Base-by-base conservation (phyloP, 1,140 invertebrate species). In the Temnothorax nylanderi region DNA sequence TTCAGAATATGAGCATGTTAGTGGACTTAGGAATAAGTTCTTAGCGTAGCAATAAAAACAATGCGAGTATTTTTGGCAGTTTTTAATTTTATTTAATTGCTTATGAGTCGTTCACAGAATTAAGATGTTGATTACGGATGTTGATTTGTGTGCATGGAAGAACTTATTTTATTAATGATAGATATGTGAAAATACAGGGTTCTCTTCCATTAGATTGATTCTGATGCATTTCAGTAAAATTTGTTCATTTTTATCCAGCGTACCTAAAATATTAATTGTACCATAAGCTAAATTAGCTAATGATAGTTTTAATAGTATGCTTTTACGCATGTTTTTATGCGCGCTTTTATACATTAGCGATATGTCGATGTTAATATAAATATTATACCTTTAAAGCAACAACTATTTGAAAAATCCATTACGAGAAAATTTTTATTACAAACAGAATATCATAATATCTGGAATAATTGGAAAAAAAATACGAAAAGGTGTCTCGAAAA, bases 1-100 rank as follows among this genome's bases (percentile, higher is more conserved):
- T 49, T 60, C 58, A 69, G 69, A 84, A 74, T 82, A 82, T 21
- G 26, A n/a, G 78, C 58, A 82, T 60, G 18, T 37, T 41, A 44
- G 13, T 18, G 32, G 54, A 75, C 41, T 37, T 34, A 41, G 5
- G 8, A 75, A 37, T 60, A 21, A 37, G 32, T 34, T 47, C 44
- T 74, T 60, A 13, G 11, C 18, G 21, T 32, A 54, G 37, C 8
- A 18, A 51, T 5, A 69, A 3, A 13, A 69, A 56, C 62, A 49
- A 21, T 2, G n/a, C 54, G 6, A 47, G 3, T 51, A 34, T 32
- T 32, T 32, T 1, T 26, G 16, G n/a, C 10, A 32, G 4, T 54
- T 58, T 54, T 72, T 32, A 62, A 54, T 65, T 41, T 69, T 26
- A 32, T 26, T n/a, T 60, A 1, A 2, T 47, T 21, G 41, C 64